Evolutionary conservation across 2,888 invertebrate species (phyloP), one percentile per base, ranked within the genome.

Genomic region (Trachelus tabidus): DNA sequence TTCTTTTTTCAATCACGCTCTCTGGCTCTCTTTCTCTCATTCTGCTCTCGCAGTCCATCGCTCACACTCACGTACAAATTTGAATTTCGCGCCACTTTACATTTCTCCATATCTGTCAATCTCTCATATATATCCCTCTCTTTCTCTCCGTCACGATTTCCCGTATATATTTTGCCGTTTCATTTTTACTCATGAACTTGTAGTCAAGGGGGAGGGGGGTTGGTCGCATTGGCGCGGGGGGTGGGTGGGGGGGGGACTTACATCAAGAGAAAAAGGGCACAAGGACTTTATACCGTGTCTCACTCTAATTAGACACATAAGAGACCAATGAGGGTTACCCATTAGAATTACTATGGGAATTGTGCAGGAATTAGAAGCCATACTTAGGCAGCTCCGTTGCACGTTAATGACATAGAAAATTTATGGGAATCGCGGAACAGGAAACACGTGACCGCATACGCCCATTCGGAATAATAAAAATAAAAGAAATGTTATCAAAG

Each of bases 151-250:
- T 15, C 15, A 40, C 40, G 40, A 40, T 15, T 15, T 40, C 15
- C 15, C 40, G 6, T 40, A 40, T 15, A 15, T 40, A 6, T 40
- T 40, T 15, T 40, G 15, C 40, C 40, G 75, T 75, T 80, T 79
- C 35, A 77, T 82, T 78, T 79, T 77, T 79, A 83, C 84, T 87
- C 79, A 84, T 87, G 85, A 90, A 91, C 90, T 91, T 90, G 90
- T 88, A 91, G 91, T 91, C 91, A 90, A 90, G 91, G 90, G 90
- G 89, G 87, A 85, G 76, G 40, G 69, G 80, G 68, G 34, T n/a
- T 31, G 34, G 35, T 12, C 35, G 35, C 35, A 12, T 11, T 35
- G 35, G 81, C 83, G 83, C 81, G 80, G 78, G 76, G 68, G 69
- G 71, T 37, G 69, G 74, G 83, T 82, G 80, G 78, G 76, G 68